Conservation (phyloP, 2,888 invertebrate species). For the Nemapogon koenigi region DNA sequence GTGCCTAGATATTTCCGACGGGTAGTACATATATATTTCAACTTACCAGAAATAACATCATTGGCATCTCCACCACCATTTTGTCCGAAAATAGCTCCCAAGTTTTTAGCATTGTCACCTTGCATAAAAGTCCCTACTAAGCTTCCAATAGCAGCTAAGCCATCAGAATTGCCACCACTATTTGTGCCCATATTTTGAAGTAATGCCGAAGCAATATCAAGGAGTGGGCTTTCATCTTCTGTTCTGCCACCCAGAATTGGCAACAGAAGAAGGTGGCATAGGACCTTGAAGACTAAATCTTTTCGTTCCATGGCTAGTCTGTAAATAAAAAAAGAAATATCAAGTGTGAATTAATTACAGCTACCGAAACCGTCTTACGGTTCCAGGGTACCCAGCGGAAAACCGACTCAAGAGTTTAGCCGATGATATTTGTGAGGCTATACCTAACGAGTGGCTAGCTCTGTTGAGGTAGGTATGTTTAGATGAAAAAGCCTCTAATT, state of each 20-base stretch:
- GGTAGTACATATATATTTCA: no score
- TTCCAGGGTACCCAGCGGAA: no score
- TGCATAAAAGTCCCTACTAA: conserved; percentile 74
- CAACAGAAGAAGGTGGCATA: conserved; percentile 26
- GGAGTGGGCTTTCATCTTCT: conserved; percentile 67
- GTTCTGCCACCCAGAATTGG: conserved; percentile 25
- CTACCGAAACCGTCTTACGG: no score
- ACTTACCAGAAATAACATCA: conserved; percentile 51
- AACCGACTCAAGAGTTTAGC: no score
- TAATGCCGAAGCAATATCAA: conserved; percentile 74
- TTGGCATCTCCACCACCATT: conserved; percentile 30
- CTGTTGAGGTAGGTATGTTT: no score
- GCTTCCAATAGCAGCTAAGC: conserved; percentile 67
- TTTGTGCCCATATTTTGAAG: conserved; percentile 64
- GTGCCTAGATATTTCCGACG: no score
- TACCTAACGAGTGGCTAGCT: no score
- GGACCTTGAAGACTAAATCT: conserved; percentile 19
- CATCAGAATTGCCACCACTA: conserved; percentile 33
- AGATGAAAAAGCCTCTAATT: no score
- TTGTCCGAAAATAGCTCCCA: conserved; percentile 43
- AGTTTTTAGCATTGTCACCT: conserved; percentile 67
- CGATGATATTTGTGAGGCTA: no score
- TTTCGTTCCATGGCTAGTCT: conserved; percentile 1
- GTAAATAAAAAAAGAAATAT: conserved; percentile 4
- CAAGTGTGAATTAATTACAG: no score